phyloP scores from a whole-genome alignment of 2,113 vertebrate species.

The Ochotona curzoniae region DNA sequence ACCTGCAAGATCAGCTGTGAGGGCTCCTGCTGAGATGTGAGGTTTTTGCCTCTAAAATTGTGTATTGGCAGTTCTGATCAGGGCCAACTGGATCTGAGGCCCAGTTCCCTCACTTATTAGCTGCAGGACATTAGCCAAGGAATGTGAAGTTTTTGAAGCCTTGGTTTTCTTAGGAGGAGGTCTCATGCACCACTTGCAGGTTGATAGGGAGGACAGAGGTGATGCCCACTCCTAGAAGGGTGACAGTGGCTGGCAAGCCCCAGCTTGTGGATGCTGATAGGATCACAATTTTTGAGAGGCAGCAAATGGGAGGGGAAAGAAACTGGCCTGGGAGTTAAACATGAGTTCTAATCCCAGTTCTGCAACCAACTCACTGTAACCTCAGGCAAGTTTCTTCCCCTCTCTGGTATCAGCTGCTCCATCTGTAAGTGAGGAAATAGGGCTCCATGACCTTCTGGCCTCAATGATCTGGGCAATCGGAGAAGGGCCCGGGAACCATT shows the following conservation, averaged over 20 bases:
- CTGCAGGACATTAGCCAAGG: not conserved
- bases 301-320: slow-evolving; percentile 50
- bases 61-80: not conserved
- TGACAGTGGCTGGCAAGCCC: not conserved
- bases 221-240: not conserved
- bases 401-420: slow-evolving; percentile 77
- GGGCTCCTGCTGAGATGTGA: not conserved
- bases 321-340: slow-evolving; percentile 61
- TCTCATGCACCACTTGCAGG: not conserved
- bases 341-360: slow-evolving; percentile 68
- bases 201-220: not conserved
- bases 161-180: not conserved
- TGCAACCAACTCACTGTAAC: slow-evolving; percentile 73
- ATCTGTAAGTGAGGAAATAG: slow-evolving; percentile 72
- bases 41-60: not conserved
- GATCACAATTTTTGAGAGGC: not conserved
- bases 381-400: slow-evolving; percentile 73
- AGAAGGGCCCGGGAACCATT: not conserved
- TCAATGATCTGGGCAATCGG: not conserved
- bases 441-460: slow-evolving; percentile 18
- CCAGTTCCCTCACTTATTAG: not conserved
- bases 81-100: not conserved
- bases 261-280: not conserved
- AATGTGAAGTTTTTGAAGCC: not conserved
- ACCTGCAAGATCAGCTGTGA: not conserved